Conservation (phyloP, 2,797 vertebrate genomes). For the Artibeus lituratus region DNA sequence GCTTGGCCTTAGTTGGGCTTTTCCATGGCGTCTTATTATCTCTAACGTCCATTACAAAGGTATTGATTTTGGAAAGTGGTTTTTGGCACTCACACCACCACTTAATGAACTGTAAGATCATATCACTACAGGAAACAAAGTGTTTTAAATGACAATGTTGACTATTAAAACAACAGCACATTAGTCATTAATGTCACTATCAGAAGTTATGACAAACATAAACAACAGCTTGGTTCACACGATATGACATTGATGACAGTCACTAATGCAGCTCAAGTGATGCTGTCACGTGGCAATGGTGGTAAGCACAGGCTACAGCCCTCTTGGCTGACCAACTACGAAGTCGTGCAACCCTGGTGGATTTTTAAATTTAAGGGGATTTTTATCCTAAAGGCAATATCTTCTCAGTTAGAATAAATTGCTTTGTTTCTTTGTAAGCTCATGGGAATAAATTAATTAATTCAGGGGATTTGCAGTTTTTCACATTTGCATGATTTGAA, state of each 20-base stretch:
- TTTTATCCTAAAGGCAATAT: no score
- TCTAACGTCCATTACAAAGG: not conserved
- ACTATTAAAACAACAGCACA: not conserved
- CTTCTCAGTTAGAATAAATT: no score
- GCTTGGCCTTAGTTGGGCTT: not conserved
- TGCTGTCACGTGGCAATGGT: not conserved
- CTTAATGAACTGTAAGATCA: slow-evolving; percentile 9
- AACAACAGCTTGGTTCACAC: not conserved
- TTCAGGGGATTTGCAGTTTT: not conserved
- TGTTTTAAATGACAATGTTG: not conserved
- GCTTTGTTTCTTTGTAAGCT: no score
- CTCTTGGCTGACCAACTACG: not conserved
- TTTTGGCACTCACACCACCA: not conserved
- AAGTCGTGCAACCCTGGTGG: not conserved
- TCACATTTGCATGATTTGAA: not conserved
- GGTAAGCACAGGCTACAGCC: not conserved
- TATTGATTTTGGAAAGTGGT: not conserved
- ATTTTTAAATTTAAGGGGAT: not conserved
- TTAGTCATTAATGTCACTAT: not conserved
- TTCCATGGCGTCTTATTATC: not conserved
- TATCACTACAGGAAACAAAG: not conserved
- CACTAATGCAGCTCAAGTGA: not conserved
- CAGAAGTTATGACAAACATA: not conserved
- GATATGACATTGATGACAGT: not conserved
- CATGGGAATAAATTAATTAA: not conserved